These are phyloP conservation scores for Scatophagus argus DNA, from an alignment of 2,113 vertebrate genomes.

Conservation along the genomic window DNA sequence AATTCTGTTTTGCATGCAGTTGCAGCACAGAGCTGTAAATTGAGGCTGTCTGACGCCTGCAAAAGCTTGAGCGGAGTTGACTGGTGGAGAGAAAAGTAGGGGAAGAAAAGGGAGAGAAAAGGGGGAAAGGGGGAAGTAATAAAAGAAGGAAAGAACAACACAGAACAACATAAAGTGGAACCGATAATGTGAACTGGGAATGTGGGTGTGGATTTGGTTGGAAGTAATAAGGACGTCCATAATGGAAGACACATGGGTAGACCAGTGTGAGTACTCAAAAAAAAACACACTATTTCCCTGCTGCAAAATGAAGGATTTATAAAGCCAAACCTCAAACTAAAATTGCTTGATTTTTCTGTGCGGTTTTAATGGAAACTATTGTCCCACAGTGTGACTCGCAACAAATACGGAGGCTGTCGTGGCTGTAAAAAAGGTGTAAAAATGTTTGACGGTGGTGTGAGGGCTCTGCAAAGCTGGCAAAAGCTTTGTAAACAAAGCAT, in stretches of 20 bases:
- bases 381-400: not conserved
- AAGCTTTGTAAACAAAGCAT: not conserved
- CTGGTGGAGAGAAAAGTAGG: not conserved
- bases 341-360: not conserved
- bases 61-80: not conserved
- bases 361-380: not conserved
- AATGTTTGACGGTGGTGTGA: not conserved
- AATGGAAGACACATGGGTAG: conserved; percentile 29
- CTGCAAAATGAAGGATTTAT: not conserved
- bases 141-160: no score
- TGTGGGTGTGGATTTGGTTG: conserved; percentile 16
- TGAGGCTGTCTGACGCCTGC: not conserved
- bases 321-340: not conserved
- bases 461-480: not conserved
- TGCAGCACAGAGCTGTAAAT: not conserved
- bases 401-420: not conserved
- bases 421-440: not conserved
- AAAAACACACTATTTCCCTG: not conserved
- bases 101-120: not conserved
- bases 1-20: not conserved
- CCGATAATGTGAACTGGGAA: not conserved
- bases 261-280: not conserved
- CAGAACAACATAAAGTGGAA: not conserved
- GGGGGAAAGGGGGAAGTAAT: no score
- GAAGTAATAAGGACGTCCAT: conserved; percentile 4